These are phyloP conservation scores for Mus pahari DNA, from an alignment of 2,113 vertebrate species.

Conservation along the genomic window DNA sequence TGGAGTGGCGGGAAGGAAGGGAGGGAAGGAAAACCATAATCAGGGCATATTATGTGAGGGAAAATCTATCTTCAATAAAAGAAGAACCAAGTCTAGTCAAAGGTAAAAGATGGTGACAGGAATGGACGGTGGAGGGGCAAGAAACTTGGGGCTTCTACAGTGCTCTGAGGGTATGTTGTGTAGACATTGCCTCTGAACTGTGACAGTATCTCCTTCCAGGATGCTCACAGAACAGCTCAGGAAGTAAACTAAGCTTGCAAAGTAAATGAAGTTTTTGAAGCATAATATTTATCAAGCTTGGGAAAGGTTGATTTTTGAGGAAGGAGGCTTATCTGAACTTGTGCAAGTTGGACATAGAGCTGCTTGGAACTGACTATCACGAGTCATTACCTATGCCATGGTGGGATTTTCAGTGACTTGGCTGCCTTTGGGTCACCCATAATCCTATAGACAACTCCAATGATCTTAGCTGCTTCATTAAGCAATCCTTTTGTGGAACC, in stretches of 20 bases:
- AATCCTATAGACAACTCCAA: not conserved
- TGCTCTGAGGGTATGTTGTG: not conserved
- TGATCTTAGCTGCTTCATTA: not conserved
- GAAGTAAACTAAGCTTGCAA: not conserved
- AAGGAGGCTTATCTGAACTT: not conserved
- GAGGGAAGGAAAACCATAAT: too few relatives aligned
- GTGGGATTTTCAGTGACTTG: not conserved
- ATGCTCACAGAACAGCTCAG: not conserved
- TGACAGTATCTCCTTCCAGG: not conserved
- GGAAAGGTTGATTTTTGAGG: not conserved
- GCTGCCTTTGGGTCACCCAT: not conserved
- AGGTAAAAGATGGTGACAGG: not conserved
- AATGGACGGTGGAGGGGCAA: rapidly evolving
- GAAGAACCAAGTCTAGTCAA: not conserved
- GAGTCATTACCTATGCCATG: not conserved
- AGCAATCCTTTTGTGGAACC: not conserved
- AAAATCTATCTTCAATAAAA: not conserved
- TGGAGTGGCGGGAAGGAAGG: too few relatives aligned
- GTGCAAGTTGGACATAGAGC: not conserved
- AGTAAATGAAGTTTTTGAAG: not conserved
- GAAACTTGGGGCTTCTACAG: not conserved
- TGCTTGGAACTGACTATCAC: not conserved
- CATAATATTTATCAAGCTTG: not conserved
- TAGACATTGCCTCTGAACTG: not conserved
- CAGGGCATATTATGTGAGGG: too few relatives aligned